Base-by-base conservation (phyloP, 2,888 invertebrate species). In the Antheraea assamensis region DNA sequence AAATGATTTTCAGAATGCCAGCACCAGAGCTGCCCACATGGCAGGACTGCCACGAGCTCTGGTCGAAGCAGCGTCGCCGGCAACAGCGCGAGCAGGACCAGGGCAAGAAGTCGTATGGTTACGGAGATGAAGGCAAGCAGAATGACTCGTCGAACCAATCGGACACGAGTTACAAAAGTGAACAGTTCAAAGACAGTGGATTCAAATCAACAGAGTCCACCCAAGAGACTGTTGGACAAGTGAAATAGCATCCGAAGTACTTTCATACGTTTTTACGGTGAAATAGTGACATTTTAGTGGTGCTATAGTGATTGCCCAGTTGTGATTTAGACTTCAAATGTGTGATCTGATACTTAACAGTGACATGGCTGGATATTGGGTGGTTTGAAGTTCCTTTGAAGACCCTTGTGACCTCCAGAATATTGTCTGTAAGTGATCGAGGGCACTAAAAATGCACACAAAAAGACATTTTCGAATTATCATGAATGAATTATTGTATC, bases 11-110 rank as follows among this genome's bases (percentile, higher is more conserved):
- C 88, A 98, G 98, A 91, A 98, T 98, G 97, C 95, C 97, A 72
- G 96, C 97, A 1, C 97, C 98, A 0, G 96, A 97, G 89, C 93
- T 99, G 79, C 99, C 99, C 0, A 98, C 97, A 49, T 98, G 98
- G 97, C 99, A 99, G 92, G 99, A 99, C 93, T 99, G 99, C 89
- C 99, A 99, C 94, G 99, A 99, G 92, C 95, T 99, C 87, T 99
- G 99, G 99, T 98, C 98, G 84, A 99, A 99, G 92, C 98, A 98
- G 88, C 96, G 98, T n/a, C 96, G 98, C 81, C 95, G 97, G 49
- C 97, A 97, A 88, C 95, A 97, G 86, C 95, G 97, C 70, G 98
- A 98, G 84, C 97, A 97, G 86, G 96, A 96, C 83, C 96, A 96
- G 66, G 80, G 85, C 75, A 87, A 87, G 70, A 84, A 81, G 74